These are phyloP conservation scores for Pollenia angustigena DNA, from an alignment of 2,888 invertebrate species.

Conservation along the genomic window DNA sequence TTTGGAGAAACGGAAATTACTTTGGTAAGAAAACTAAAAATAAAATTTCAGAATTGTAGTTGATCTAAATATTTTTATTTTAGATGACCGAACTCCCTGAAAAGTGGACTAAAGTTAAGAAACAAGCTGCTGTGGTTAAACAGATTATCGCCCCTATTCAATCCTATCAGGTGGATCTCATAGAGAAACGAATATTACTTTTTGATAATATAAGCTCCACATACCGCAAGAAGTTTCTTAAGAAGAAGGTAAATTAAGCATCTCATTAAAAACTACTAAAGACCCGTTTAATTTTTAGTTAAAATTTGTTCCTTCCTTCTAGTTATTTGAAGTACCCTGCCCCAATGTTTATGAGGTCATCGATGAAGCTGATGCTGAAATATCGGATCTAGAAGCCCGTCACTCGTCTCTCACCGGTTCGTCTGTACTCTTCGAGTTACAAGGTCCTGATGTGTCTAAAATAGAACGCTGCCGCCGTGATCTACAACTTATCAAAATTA, in stretches of 20 bases:
- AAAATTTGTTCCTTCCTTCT: background rate
- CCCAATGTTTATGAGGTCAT: conserved; percentile 88
- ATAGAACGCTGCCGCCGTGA: conserved; percentile 91
- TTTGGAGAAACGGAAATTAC: conserved; percentile 91
- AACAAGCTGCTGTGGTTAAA: conserved; percentile 92
- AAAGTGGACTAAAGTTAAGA: conserved; percentile 93
- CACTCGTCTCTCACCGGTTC: conserved; percentile 89
- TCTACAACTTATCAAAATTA: conserved; percentile 89
- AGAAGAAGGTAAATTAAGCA: conserved; percentile 77
- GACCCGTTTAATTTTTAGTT: background rate
- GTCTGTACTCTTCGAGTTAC: conserved; percentile 93
- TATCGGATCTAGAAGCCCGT: conserved; percentile 88
- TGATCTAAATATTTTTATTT: background rate
- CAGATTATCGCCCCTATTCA: conserved; percentile 95
- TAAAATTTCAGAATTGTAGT: background rate
- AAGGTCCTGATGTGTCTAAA: conserved; percentile 92
- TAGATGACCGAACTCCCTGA: conserved; percentile 92
- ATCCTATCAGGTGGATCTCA: conserved; percentile 93
- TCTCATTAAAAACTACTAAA: too few relatives aligned
- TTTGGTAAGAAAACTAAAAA: conserved; percentile 85
- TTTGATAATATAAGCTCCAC: conserved; percentile 91
- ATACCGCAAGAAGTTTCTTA: conserved; percentile 90
- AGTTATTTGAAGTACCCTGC: conserved; percentile 87
- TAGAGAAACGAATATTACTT: conserved; percentile 91
- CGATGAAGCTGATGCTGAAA: conserved; percentile 88